Base-by-base conservation (phyloP, 30 jellyfish, hydroid and myxozoan genomes). In the Pseudorhiza aurosa region DNA sequence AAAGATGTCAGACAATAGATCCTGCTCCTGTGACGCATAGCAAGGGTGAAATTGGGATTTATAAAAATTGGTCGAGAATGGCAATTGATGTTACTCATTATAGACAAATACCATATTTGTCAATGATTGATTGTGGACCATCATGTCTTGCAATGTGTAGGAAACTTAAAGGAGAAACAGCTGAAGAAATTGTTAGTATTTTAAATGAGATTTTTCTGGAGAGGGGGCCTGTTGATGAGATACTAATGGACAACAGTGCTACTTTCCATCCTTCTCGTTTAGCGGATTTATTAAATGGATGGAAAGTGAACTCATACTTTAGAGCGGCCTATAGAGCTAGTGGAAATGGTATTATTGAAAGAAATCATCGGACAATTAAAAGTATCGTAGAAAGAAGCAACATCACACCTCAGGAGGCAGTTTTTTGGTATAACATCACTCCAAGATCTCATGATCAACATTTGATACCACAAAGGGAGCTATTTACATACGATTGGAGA, bases 271-370 rank as follows among this genome's bases (percentile, higher is more conserved):
- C 69, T 18, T 26, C 63, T 12, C 46, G 18, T 17, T 14, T 71
- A 2, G 22, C n/a, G 45, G 45, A 71, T 4, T 2, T 45, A 25
- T 31, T 45, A 6, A 37, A 71, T 31, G 1, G 26, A 2, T 43
- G 65, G 71, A 29, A 33, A 40, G 31, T 71, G 18, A 11, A 9
- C 22, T 10, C 40, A 4, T 45, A 22, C 5, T 71, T 43, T 30
- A 2, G 71, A 22, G 69, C 55, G 14, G 76, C 85, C 17, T 71
- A 71, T 53, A 25, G 56, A 18, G 53, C 85, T 18, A 33, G 71
- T 45, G 85, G 85, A 11, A 49, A 71, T 43, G 85, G 85, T 22
- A 51, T 71, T 22, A 24, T 71, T 44, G 85, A 71, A 45, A 47
- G 71, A 27, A 18, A 71, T 47, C 71, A 71, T 45, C 71, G 85